phyloP scores from a whole-genome alignment of 2,113 vertebrate genomes.

The Guaruba guarouba region DNA sequence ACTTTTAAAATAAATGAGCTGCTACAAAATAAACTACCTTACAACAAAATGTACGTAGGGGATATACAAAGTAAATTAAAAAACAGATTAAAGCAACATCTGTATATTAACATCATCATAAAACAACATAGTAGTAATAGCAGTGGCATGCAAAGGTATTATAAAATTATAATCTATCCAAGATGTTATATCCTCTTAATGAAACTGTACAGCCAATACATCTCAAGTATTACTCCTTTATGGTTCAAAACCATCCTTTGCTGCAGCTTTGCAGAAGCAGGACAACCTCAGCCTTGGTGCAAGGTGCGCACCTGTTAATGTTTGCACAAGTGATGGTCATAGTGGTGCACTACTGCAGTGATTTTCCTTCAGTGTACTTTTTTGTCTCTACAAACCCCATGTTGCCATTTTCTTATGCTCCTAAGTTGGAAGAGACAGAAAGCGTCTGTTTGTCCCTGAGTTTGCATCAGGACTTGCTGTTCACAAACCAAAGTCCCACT shows the following conservation, averaged over 20 bases:
- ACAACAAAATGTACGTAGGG: slow-evolving; percentile 74
- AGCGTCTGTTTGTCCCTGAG: neutral
- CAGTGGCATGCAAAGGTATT: slow-evolving; percentile 69
- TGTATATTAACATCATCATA: slow-evolving; percentile 77
- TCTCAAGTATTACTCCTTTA: slow-evolving; percentile 26
- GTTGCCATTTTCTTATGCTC: neutral
- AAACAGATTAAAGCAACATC: slow-evolving; percentile 80
- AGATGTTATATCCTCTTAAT: slow-evolving; percentile 66
- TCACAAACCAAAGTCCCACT: neutral
- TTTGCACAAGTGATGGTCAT: neutral
- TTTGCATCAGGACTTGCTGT: neutral
- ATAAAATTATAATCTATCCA: slow-evolving; percentile 76
- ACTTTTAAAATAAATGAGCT: slow-evolving; percentile 81
- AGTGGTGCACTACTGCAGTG: rapidly evolving
- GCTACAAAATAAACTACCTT: slow-evolving; percentile 76
- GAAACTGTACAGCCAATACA: slow-evolving; percentile 56
- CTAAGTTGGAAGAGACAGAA: neutral
- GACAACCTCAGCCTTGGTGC: neutral
- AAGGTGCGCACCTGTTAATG: rapidly evolving
- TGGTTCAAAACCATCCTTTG: neutral
- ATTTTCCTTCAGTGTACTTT: rapidly evolving
- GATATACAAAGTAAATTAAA: slow-evolving; percentile 77
- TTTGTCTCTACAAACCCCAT: neutral
- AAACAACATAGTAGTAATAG: slow-evolving; percentile 71
- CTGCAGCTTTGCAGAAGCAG: neutral